phyloP scores from a whole-genome alignment of 92 coral and sea anemone species.

The Parazoanthus swiftii region DNA sequence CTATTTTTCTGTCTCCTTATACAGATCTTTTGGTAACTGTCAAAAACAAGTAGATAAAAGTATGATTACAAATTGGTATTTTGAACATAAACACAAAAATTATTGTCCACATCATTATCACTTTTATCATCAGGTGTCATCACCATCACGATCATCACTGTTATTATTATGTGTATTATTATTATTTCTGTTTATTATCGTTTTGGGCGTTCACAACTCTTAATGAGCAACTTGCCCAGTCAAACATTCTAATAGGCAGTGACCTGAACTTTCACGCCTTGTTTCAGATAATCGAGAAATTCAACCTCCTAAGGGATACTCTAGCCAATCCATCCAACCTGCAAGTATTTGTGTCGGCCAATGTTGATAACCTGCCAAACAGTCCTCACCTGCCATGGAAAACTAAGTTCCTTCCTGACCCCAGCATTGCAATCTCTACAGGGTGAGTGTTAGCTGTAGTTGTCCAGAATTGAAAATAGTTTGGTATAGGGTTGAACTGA shows the following conservation, averaged over 20 bases:
- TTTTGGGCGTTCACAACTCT: too few relatives aligned
- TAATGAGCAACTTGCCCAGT: too few relatives aligned
- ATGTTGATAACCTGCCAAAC: slow-evolving; percentile 76
- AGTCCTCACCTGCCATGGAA: slow-evolving; percentile 79
- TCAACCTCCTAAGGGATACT: slow-evolving; percentile 65
- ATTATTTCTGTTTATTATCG: too few relatives aligned
- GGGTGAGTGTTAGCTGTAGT: slow-evolving; percentile 50
- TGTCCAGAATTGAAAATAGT: neutral
- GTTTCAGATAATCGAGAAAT: slow-evolving; percentile 73
- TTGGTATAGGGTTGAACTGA: neutral
- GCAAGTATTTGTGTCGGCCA: slow-evolving; percentile 87
- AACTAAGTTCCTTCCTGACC: slow-evolving; percentile 56
- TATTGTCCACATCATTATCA: too few relatives aligned
- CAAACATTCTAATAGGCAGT: neutral
- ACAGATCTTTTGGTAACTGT: too few relatives aligned
- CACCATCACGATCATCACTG: too few relatives aligned
- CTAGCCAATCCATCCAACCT: slow-evolving; percentile 79
- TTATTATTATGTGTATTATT: too few relatives aligned
- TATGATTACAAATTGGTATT: too few relatives aligned
- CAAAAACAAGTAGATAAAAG: too few relatives aligned
- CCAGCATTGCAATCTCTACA: slow-evolving; percentile 50
- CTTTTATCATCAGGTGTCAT: too few relatives aligned
- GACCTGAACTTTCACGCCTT: neutral
- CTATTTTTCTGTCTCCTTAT: too few relatives aligned
- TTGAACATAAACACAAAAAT: too few relatives aligned